phyloP scores from a whole-genome alignment of 2,113 vertebrate species.

The Alexandromys fortis region DNA sequence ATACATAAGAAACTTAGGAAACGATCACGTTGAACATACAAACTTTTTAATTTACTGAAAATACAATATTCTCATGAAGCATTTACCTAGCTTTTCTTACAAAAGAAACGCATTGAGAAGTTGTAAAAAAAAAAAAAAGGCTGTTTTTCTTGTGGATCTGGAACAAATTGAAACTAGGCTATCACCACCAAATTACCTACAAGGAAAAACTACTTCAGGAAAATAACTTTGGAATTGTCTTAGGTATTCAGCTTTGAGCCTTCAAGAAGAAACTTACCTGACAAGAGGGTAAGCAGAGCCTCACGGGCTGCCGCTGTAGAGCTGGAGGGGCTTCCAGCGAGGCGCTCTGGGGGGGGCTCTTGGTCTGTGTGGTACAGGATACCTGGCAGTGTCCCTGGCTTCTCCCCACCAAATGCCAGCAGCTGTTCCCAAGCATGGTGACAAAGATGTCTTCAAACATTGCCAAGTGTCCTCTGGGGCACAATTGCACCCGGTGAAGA shows the following conservation, averaged over 20 bases:
- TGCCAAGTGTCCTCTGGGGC: conserved; percentile 23
- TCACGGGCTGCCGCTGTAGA: neutral
- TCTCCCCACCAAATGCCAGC: neutral
- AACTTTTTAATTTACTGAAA: conserved; percentile 67
- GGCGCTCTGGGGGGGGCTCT: neutral
- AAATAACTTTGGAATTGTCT: conserved; percentile 41
- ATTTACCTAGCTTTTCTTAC: conserved; percentile 69
- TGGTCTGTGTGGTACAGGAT: neutral
- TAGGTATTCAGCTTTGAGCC: conserved; percentile 17
- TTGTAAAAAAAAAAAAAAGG: conserved; percentile 70
- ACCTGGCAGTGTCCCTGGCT: neutral
- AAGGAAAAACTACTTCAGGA: conserved; percentile 46
- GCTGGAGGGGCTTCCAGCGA: neutral
- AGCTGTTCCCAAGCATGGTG: neutral
- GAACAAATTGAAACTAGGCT: conserved; percentile 67
- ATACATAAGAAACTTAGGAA: conserved; percentile 56
- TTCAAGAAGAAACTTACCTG: conserved; percentile 46
- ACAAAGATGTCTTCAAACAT: neutral
- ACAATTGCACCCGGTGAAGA: neutral
- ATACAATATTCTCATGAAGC: conserved; percentile 58
- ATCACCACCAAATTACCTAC: conserved; percentile 49
- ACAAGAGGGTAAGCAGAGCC: neutral
- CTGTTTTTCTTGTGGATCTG: conserved; percentile 57
- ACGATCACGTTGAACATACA: conserved; percentile 62
- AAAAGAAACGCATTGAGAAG: conserved; percentile 64